Evolutionary conservation across 1,140 invertebrate species (phyloP), one percentile per base, ranked within the genome.

Genomic region (Dufourea novaeangliae): DNA sequence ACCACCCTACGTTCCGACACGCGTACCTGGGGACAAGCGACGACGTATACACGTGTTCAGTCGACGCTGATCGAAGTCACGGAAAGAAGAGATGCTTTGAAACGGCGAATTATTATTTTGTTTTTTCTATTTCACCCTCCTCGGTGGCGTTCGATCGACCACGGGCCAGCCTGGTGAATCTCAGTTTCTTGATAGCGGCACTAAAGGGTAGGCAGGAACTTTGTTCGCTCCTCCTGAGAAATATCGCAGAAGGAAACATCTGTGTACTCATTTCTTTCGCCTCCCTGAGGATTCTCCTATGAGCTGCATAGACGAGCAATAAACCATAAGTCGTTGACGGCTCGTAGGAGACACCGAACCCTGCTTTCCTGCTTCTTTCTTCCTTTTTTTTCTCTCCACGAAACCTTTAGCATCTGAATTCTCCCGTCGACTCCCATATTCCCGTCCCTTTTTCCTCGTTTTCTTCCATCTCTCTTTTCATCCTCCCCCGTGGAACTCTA

Each of bases 261-360:
- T 85, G 83, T 85, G 83, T 80, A 77, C 82, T 80, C 82, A 79
- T 85, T 85, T 80, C 73, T n/a, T 84, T 82, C 46, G 64, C 61
- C 81, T 83, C 83, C 83, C 83, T 29, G 59, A 80, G 81, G 81
- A 84, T 84, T 56, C 78, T 78, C 64, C 46, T n/a, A 50, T 56
- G 64, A 61, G 73, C 67, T 27, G 77, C 46, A 78, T 78, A 81
- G 83, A 85, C 83, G 64, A 78, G 83, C 82, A 85, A 85, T 85
- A 85, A 84, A 85, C 83, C 83, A 85, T 85, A 85, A 85, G 82
- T 85, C 82, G 83, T 73, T 85, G 83, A 85, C 83, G 83, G 78
- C 85, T 86, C 78, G 82, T 69, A 74, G 75, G 70, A 81, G 78
- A 79, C 82, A 78, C 76, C 73, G 77, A 81, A 80, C 79, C 80